Base-by-base conservation (phyloP, 2,113 vertebrate species). In the Gadus macrocephalus region DNA sequence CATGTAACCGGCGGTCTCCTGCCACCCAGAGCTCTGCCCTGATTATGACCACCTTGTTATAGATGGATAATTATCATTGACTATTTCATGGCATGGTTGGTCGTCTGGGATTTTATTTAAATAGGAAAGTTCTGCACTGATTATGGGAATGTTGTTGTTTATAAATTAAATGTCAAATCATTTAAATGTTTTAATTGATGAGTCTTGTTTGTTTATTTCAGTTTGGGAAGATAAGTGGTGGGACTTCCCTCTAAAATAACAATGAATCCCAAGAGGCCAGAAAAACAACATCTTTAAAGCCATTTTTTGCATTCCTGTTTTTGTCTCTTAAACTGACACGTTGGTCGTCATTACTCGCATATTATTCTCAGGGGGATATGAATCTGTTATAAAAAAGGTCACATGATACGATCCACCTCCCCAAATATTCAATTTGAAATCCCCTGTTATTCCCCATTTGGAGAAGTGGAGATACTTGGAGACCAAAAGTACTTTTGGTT, bases 321-420 rank as follows among this genome's bases (percentile, higher is more conserved):
- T 31, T 58, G 20, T 42, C 63, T 22, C 62, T 84, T 84, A 74
- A 66, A 77, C 71, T 70, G 31, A 66, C 74, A 73, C 56, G 73
- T 73, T 78, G 73, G 66, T 78, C 74, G 84, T 86, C 80, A 79
- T 58, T 83, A 72, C 65, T 75, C 69, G 74, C 69, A 66, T 31
- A 42, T 68, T 77, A 62, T 71, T 85, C 81, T 80, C 82, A 81
- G 55, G 62, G 62, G 75, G 73, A 80, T 64, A 80, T 70, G 69
- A 61, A 83, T 81, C 68, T 72, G 78, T 78, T 77, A 78, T 56
- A 64, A 77, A 20, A 20, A 67, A 78, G 62, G 60, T 69, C 55
- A 42, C 69, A 22, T 71, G 67, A 55, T 64, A 76, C 74, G 69
- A 87, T 79, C 66, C 75, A 72, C 1, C 66, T 74, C 78, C 79